These are phyloP conservation scores for Gerris lacustris DNA, from an alignment of 2,888 invertebrate species.

Conservation along the genomic window DNA sequence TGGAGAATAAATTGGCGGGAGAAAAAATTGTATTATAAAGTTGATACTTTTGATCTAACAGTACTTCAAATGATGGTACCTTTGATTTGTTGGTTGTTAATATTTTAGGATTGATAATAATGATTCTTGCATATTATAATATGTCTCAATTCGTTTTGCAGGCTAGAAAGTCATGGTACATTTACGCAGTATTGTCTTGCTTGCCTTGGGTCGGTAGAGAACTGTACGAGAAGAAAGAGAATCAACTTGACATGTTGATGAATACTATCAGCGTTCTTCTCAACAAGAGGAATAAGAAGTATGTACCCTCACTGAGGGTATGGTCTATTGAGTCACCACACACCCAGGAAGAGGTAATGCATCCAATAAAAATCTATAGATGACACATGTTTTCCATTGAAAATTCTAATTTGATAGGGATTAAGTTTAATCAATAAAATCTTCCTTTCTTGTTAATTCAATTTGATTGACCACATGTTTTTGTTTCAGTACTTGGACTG, in stretches of 20 bases:
- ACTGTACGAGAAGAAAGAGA: conserved; percentile 90
- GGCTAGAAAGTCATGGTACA: conserved; percentile 49
- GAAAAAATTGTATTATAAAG: too few species aligned
- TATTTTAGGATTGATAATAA: too few species aligned
- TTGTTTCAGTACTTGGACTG: conserved; percentile 70
- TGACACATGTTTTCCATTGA: background rate
- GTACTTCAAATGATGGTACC: too few species aligned
- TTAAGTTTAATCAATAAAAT: background rate
- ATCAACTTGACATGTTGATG: conserved; percentile 77
- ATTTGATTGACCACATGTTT: conserved; percentile 1
- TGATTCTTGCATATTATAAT: too few species aligned
- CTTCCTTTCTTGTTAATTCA: background rate
- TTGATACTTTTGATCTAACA: too few species aligned
- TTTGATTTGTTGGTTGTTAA: too few species aligned
- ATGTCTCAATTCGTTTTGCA: conserved; percentile 28
- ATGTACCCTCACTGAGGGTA: conserved; percentile 82
- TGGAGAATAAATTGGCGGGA: too few species aligned
- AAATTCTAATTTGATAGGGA: background rate
- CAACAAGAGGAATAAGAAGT: conserved; percentile 82
- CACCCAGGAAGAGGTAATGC: conserved; percentile 55
- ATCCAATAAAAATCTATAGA: background rate
- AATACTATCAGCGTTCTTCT: conserved; percentile 85
- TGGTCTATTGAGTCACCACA: conserved; percentile 92
- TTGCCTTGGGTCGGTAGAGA: conserved; percentile 94
- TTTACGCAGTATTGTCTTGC: conserved; percentile 73